Percentiles rank a stretch among this genome's conserved stretches.
These are phyloP conservation scores for Eubucco bourcierii DNA, from an alignment of 2,113 vertebrate genomes.

Conservation along the genomic window DNA sequence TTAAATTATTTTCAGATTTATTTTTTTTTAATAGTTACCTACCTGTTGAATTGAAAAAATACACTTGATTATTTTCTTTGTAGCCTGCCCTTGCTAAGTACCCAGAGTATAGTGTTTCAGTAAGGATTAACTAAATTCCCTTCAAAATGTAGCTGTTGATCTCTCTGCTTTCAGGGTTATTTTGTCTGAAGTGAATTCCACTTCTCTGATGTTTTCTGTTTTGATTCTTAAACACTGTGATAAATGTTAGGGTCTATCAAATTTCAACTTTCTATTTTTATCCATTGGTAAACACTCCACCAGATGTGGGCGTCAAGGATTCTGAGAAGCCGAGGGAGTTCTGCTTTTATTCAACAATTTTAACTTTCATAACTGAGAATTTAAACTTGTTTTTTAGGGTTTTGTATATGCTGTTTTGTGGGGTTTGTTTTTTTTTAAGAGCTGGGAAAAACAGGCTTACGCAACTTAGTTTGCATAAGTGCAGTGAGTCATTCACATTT, in stretches of 20 bases:
- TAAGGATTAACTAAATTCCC: background rate
- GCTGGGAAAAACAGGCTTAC: constrained; percentile 65
- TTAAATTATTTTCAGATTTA: background rate
- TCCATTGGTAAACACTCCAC: constrained; percentile 25
- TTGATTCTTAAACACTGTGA: constrained; percentile 43
- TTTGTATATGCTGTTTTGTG: constrained; percentile 39
- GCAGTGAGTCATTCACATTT: constrained; percentile 67
- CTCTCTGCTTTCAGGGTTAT: background rate
- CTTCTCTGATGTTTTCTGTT: constrained; percentile 29
- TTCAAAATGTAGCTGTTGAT: background rate
- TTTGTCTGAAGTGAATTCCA: constrained; percentile 21
- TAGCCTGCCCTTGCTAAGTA: background rate
- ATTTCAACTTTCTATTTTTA: constrained; percentile 60
- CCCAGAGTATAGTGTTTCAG: background rate
- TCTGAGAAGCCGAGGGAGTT: constrained; percentile 45
- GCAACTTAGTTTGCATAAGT: constrained; percentile 68
- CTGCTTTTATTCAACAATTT: constrained; percentile 64
- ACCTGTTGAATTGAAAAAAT: background rate
- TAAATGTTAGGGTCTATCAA: constrained; percentile 47
- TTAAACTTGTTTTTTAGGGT: constrained; percentile 20
- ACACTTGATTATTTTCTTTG: background rate
- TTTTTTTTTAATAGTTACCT: background rate
- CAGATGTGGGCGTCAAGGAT: constrained; percentile 46
- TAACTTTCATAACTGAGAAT: constrained; percentile 52
- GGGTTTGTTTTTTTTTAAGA: constrained; percentile 23